Base-by-base conservation (phyloP, 2,113 vertebrate species). In the Pholis gunnellus region DNA sequence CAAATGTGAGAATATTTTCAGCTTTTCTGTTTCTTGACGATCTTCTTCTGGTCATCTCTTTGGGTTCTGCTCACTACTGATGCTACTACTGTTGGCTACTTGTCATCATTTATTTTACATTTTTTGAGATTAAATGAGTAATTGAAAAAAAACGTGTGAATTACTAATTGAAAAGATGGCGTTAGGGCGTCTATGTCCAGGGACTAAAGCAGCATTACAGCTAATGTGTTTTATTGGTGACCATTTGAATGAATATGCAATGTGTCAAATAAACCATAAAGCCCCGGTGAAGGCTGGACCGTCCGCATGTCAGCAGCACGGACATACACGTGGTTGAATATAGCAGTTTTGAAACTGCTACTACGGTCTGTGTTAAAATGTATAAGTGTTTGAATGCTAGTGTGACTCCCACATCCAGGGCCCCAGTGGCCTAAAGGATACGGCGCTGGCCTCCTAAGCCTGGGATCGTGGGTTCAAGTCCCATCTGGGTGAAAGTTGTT, bases 351-450 rank as follows among this genome's bases (percentile, higher is more conserved):
- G 57, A 59, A 59, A 59, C 25, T 29, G 6, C 57, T 1, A 15
- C 1, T 60, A 17, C 17, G 31, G 9, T 9, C 56, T 29, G 15
- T 60, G 31, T 60, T 18, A 9, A 48, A 18, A 14, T 15, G 4
- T 44, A 29, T 18, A 61, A 29, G 59, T 15, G 18, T 40, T 40
- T 40, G 38, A 40, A 9, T 40, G 8, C 9, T 40, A 10, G 38
- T 40, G 38, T 38, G 36, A 8, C 36, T 38, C 6, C 7, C 1
- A 38, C 8, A 38, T 38, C 6, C 6, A 38, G 8, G 6, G 90
- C 93, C 93, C 90, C 92, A 93, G 90, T 93, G 93, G 92, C 92
- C 92, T 91, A 91, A 94, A 91, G 93, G 94, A 94, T 92, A 91
- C 94, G 92, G 92, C 91, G 89, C 90, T 93, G 92, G 91, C 89